Base-by-base conservation (phyloP, 2,888 invertebrate species). In the Cremastinae sp. region DNA sequence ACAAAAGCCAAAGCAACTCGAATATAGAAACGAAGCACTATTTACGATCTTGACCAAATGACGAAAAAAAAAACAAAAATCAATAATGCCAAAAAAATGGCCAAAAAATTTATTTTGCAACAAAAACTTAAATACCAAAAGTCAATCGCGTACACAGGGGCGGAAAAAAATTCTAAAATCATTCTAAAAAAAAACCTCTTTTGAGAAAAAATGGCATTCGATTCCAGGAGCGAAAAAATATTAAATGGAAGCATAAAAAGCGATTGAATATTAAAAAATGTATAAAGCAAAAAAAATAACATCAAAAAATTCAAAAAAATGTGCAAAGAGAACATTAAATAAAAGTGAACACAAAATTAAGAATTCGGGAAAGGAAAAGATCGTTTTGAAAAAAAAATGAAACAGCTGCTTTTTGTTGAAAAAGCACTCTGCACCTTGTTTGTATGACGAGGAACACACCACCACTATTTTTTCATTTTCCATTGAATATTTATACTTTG, bases 401-500 rank as follows among this genome's bases (percentile, higher is more conserved):
- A 2, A 3, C 28, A 28, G 28, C 28, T 39, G 56, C 69, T 72
- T 68, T 66, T 78, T 75, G 74, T 78, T 62, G 69, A 75, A 70
- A 39, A 51, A 78, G 22, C 78, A 79, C 78, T 75, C 62, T 74
- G 76, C 78, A 78, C 78, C 73, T 66, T 62, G 28, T 28, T 28
- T 28, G 28, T 80, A 28, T 74, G 68, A 75, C 35, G 49, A 45
- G 41, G 58, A 62, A 80, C 78, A 76, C 75, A 59, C 39, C 53
- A 59, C 14, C 75, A 80, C 64, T 84, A 28, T 83, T 83, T 82
- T 86, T 86, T 86, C 78, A 85, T 87, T 88, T 70, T 56, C 85
- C 12, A 41, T 84, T 84, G 73, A 86, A 88, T 87, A 82, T 85
- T 85, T 84, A 84, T 87, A 85, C 82, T 87, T 88, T 87, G 83